Evolutionary conservation across 2,113 vertebrate genomes (phyloP).

Genomic region (Psittacula cyanocephala): DNA sequence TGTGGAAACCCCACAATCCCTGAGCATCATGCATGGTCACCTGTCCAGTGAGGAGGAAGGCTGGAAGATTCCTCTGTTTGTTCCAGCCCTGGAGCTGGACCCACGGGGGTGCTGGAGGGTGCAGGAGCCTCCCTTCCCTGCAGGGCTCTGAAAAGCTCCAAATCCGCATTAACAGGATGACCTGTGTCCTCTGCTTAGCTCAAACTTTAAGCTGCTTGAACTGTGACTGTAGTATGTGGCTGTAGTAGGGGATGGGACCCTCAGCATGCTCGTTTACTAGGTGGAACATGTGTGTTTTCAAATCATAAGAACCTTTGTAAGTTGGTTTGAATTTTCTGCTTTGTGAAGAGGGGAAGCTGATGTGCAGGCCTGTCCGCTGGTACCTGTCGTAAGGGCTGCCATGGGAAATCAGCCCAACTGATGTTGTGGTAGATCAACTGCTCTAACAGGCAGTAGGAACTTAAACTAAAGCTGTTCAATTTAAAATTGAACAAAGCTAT

Average conservation of each 20-base stretch:
- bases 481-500: neutral
- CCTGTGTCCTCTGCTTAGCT: neutral
- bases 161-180: neutral
- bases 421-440: neutral
- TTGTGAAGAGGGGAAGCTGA: neutral
- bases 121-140: neutral
- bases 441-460: neutral
- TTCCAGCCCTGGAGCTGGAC: neutral
- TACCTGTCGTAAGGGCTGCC: neutral
- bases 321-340: neutral
- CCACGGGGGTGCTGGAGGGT: accelerated
- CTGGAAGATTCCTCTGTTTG: neutral
- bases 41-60: accelerated
- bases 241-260: neutral
- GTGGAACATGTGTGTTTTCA: neutral
- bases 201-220: neutral
- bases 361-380: neutral
- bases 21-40: neutral
- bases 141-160: neutral
- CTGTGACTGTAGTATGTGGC: neutral
- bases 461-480: neutral
- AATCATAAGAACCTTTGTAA: neutral
- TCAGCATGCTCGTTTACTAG: accelerated
- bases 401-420: neutral
- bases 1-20: accelerated